Percentiles rank a stretch among this genome's conserved stretches.
These are phyloP conservation scores for Paraescarpia echinospica DNA, from an alignment of 1,140 invertebrate species.

Conservation along the genomic window DNA sequence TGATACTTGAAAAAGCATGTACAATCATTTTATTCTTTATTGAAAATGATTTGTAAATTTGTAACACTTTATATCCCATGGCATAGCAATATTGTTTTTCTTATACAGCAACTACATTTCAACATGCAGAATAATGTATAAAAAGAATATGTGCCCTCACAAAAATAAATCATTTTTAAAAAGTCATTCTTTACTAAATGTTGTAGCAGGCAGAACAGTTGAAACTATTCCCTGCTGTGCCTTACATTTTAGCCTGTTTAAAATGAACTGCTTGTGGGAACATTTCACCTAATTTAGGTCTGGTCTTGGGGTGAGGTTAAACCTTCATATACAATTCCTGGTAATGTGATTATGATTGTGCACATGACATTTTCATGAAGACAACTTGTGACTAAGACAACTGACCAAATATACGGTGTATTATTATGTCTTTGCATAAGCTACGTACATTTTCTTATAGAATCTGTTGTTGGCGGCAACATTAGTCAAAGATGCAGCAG, in stretches of 20 bases:
- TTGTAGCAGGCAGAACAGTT: background rate
- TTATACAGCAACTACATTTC: too few relatives aligned
- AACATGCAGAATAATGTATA: background rate
- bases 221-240: background rate
- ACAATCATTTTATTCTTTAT: too few relatives aligned
- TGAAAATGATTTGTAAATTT: too few relatives aligned
- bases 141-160: background rate
- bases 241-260: background rate
- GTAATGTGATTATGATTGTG: background rate
- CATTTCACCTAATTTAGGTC: background rate
- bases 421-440: background rate
- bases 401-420: background rate
- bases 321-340: background rate
- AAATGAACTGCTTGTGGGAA: background rate
- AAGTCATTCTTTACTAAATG: background rate
- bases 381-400: background rate
- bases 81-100: too few relatives aligned
- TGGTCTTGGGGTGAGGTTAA: background rate
- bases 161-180: background rate
- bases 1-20: background rate
- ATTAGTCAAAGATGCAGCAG: slow-evolving; percentile 58
- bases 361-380: background rate
- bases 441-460: slow-evolving; percentile 36
- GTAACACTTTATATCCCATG: too few relatives aligned
- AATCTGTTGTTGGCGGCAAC: slow-evolving; percentile 55